These are phyloP conservation scores for Rhimphoctona megacephalus DNA, from an alignment of 2,888 invertebrate genomes.

Conservation along the genomic window DNA sequence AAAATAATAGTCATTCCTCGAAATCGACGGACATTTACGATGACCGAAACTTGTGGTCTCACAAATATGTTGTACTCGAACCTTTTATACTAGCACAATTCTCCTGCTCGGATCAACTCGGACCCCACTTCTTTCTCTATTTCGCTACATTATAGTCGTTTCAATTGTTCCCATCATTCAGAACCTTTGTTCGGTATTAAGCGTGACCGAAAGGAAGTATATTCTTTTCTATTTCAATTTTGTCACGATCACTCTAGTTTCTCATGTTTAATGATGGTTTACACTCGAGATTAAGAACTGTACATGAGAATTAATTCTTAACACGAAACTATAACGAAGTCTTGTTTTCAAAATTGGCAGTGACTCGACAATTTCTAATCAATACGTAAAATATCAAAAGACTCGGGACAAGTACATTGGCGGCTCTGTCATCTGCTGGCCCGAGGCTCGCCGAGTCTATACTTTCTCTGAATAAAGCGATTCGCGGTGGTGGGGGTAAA, in stretches of 20 bases:
- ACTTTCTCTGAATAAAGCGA: too few relatives aligned
- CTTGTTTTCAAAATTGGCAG: not conserved
- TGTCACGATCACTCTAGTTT: not conserved
- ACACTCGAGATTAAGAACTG: not conserved
- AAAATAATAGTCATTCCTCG: not conserved
- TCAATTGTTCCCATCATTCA: not conserved
- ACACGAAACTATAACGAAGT: not conserved
- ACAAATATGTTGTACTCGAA: not conserved
- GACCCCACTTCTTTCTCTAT: not conserved
- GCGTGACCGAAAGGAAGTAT: not conserved
- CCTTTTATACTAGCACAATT: slow-evolving; percentile 7
- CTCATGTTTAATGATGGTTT: not conserved
- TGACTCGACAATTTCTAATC: not conserved
- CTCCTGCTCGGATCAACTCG: not conserved
- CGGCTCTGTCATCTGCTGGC: too few relatives aligned
- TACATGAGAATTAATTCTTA: not conserved
- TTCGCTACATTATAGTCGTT: not conserved
- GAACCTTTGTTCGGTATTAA: not conserved
- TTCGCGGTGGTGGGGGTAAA: too few relatives aligned
- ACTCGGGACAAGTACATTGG: too few relatives aligned
- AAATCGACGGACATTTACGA: not conserved
- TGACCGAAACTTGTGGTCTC: not conserved
- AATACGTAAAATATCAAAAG: not conserved
- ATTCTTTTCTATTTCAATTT: not conserved
- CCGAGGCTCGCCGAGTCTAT: too few relatives aligned